Evolutionary conservation across 1,140 invertebrate genomes (phyloP).

Genomic region (Belonocnema kinseyi): DNA sequence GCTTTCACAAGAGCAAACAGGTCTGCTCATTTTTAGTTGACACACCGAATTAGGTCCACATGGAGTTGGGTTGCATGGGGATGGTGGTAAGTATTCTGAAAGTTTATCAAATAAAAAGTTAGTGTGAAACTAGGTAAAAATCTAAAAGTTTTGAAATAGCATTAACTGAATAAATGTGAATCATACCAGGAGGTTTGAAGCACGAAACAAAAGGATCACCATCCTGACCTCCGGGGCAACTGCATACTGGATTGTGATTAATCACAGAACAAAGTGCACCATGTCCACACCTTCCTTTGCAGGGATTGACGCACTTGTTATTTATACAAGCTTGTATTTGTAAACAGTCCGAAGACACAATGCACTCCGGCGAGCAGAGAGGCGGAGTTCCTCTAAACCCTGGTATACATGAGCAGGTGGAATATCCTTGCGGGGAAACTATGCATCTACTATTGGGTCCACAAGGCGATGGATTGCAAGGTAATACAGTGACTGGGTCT

Average conservation of each 20-base stretch:
- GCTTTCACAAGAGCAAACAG: slow-evolving; percentile 86
- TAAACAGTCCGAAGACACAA: slow-evolving; percentile 86
- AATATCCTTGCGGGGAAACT: slow-evolving; percentile 82
- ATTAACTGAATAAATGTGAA: not conserved
- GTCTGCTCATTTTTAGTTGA: slow-evolving; percentile 85
- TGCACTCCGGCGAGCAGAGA: slow-evolving; percentile 87
- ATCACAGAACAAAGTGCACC: slow-evolving; percentile 85
- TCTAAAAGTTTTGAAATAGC: not conserved
- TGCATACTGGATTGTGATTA: slow-evolving; percentile 90
- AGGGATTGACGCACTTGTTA: slow-evolving; percentile 86
- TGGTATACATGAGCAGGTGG: slow-evolving; percentile 87
- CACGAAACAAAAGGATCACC: slow-evolving; percentile 90
- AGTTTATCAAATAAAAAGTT: not conserved
- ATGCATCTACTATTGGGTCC: slow-evolving; percentile 87
- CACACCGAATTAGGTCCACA: slow-evolving; percentile 92
- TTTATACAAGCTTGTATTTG: slow-evolving; percentile 87
- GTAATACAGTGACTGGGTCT: slow-evolving; percentile 51
- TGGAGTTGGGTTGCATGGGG: slow-evolving; percentile 86
- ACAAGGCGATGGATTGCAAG: slow-evolving; percentile 83
- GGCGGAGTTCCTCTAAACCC: slow-evolving; percentile 87
- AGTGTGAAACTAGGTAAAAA: not conserved
- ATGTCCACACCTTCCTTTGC: slow-evolving; percentile 85
- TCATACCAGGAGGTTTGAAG: slow-evolving; percentile 70
- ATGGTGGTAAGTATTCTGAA: slow-evolving; percentile 66
- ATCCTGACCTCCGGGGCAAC: slow-evolving; percentile 82